These are phyloP conservation scores for Ricordea florida DNA, from an alignment of 92 coral and sea anemone genomes.

Conservation along the genomic window DNA sequence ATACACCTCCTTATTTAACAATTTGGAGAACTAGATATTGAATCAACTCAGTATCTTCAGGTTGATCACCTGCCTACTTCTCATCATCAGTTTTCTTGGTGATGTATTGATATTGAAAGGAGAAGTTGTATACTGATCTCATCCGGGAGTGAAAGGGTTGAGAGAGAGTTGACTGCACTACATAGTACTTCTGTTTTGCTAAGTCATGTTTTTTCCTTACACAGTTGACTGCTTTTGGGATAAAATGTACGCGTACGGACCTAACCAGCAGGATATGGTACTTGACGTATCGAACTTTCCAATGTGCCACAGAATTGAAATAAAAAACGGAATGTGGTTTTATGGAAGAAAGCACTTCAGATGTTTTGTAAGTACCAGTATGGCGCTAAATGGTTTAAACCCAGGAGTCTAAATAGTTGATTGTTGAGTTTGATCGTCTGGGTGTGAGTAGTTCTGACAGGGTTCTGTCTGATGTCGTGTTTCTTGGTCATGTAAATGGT, in stretches of 20 bases:
- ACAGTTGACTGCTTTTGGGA: slow-evolving; percentile 34
- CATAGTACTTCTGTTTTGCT: not conserved
- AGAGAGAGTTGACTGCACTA: not conserved
- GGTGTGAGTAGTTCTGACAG: no score
- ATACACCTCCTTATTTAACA: no score
- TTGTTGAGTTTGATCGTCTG: no score
- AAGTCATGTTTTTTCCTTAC: no score
- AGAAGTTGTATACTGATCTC: no score
- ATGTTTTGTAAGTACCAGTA: slow-evolving; percentile 1
- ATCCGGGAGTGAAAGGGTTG: not conserved
- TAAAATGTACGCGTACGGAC: slow-evolving; percentile 23
- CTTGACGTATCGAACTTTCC: not conserved
- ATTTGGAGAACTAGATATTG: no score
- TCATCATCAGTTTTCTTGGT: no score
- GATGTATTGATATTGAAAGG: no score
- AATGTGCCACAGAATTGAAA: not conserved
- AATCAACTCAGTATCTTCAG: no score
- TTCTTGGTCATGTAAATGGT: not conserved
- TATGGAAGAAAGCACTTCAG: not conserved
- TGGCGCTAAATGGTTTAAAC: not conserved
- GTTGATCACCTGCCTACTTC: no score
- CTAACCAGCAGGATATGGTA: not conserved
- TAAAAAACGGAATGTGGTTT: not conserved
- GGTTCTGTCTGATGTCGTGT: no score
- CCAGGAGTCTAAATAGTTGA: no score